A percentile compares a stretch with the other conserved stretches of the same genome.
Evolutionary conservation across 2,888 invertebrate genomes (phyloP).

Genomic region (Drosophila kambysellisi): DNA sequence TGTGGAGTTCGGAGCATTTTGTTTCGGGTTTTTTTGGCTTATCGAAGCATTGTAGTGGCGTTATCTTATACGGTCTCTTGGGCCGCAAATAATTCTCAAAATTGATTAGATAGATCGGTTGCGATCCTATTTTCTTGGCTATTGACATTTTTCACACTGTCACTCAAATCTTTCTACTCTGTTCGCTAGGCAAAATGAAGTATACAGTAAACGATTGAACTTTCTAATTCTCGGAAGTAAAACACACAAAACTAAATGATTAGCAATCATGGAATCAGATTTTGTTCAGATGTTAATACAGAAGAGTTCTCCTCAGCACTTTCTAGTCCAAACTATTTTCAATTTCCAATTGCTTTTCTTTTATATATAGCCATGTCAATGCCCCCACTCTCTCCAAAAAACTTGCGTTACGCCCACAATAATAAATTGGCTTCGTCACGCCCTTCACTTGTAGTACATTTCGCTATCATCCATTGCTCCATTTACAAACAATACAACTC

Average conservation of each 20-base stretch:
- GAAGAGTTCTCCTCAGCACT: not conserved
- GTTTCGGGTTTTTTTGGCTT: slow-evolving; percentile 6
- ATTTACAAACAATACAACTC: slow-evolving; percentile 29
- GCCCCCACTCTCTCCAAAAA: not conserved
- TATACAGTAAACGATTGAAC: not conserved
- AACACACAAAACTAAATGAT: not conserved
- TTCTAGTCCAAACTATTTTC: not conserved
- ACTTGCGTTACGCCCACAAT: not conserved
- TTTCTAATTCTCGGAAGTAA: not conserved
- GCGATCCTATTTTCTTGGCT: not conserved
- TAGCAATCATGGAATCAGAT: not conserved
- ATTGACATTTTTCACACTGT: not conserved
- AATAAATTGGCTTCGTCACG: slow-evolving; percentile 17
- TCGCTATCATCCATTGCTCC: slow-evolving; percentile 7
- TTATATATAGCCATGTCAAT: slow-evolving; percentile 7
- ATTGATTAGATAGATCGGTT: slow-evolving; percentile 55
- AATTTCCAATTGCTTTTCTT: too few relatives aligned
- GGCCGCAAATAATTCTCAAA: slow-evolving; percentile 60
- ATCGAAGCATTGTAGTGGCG: slow-evolving; percentile 56
- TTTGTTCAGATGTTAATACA: not conserved
- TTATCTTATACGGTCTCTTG: slow-evolving; percentile 22
- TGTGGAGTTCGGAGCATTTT: slow-evolving; percentile 6
- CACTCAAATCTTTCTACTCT: not conserved
- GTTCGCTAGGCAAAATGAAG: not conserved
- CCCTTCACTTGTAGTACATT: slow-evolving; percentile 33